Base-by-base conservation (phyloP, 53 echinoderm and acorn worm species). In the Hippasteria phrygiana region DNA sequence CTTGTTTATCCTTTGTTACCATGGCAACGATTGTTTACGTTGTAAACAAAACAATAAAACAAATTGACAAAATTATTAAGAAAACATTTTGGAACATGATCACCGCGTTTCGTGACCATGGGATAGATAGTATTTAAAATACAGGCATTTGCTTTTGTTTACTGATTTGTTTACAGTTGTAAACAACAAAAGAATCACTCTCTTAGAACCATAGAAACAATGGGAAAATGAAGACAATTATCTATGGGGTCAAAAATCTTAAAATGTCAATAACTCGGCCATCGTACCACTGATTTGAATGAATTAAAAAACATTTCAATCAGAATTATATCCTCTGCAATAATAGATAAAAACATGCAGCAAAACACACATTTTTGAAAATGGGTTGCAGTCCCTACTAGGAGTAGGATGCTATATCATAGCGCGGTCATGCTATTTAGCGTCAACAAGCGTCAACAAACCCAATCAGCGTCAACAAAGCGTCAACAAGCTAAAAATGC, bases 61-160 rank as follows among this genome's bases (percentile, higher is more conserved):
- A 59, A 59, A 9, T 59, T 11, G 6, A 18, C 59, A 59, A 59
- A 59, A 24, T 59, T 59, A 59, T 59, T 59, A 24, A 59, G 46
- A 59, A 59, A 59, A 59, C 59, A 59, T 59, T 59, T 59, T 59
- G 59, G 59, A 59, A 59, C 59, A n/a, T n/a, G n/a, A n/a, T n/a
- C n/a, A n/a, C n/a, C n/a, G n/a, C n/a, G n/a, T n/a, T n/a, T n/a
- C n/a, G n/a, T n/a, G n/a, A n/a, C n/a, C n/a, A n/a, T n/a, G n/a
- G n/a, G n/a, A n/a, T 18, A 59, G 24, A 59, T 4, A 59, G 59
- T 59, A 18, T 59, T 59, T 59, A 59, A 59, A 59, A 59, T 59
- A 59, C 59, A 59, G 59, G 59, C 59, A 59, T 59, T 59, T 18
- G 59, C 59, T 9, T 59, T 59, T 59, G 59, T 59, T 59, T 59